phyloP scores from a whole-genome alignment of 2,113 vertebrate genomes.

The Cepphus grylle region DNA sequence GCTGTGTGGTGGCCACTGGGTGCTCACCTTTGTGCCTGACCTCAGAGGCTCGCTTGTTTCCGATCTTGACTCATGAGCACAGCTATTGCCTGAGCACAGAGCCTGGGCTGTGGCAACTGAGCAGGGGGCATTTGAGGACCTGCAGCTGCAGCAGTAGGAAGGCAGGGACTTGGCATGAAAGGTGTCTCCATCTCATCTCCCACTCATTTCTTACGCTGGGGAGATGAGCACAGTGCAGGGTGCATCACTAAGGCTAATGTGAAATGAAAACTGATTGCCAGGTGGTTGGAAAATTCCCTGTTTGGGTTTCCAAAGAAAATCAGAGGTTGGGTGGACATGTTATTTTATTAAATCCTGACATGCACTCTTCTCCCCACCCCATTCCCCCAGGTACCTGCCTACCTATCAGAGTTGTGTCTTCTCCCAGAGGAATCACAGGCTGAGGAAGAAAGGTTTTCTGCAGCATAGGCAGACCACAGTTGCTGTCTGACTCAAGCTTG shows the following conservation, averaged over 20 bases:
- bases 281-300: constrained; percentile 11
- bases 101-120: not conserved
- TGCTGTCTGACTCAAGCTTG: not conserved
- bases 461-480: not conserved
- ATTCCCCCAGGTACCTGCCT: not conserved
- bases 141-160: not conserved
- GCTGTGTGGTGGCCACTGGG: accelerated
- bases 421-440: not conserved
- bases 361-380: not conserved
- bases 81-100: not conserved
- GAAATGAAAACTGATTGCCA: not conserved
- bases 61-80: not conserved
- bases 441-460: not conserved
- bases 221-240: not conserved
- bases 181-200: not conserved
- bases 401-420: not conserved
- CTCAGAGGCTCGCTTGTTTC: not conserved
- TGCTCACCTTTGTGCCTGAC: not conserved
- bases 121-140: not conserved
- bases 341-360: not conserved
- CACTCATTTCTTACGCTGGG: not conserved
- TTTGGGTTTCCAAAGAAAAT: not conserved
- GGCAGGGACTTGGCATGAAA: not conserved
- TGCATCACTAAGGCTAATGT: not conserved
- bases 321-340: not conserved